Conservation (phyloP, 2,797 vertebrate genomes). For the Alfaro cultratus region DNA sequence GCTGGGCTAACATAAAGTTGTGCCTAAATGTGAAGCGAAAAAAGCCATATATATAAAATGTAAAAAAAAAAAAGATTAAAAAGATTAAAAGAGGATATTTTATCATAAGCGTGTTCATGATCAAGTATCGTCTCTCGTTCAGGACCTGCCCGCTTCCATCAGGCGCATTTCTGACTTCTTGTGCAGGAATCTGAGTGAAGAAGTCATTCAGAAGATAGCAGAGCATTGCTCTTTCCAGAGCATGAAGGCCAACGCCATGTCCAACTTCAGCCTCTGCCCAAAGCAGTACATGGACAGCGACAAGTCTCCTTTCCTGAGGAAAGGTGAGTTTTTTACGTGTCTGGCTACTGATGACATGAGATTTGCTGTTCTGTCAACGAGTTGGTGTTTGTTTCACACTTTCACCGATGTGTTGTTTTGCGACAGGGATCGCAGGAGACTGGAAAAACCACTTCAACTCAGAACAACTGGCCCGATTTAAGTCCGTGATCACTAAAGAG, state of each 20-base stretch:
- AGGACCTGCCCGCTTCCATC: conserved; percentile 81
- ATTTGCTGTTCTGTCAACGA: neutral
- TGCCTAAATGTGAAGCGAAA: neutral
- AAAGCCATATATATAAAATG: neutral
- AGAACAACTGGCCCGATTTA: conserved; percentile 58
- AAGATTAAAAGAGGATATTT: neutral
- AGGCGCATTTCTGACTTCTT: conserved; percentile 78
- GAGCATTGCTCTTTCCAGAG: conserved; percentile 77
- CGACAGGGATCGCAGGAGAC: conserved; percentile 65
- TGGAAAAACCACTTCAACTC: conserved; percentile 73
- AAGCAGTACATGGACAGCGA: conserved; percentile 76
- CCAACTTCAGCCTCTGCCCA: conserved; percentile 85
- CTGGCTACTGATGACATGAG: neutral
- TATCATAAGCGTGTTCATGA: neutral
- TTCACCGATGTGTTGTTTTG: conserved; percentile 31
- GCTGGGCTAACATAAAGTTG: neutral
- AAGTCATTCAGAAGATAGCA: conserved; percentile 75
- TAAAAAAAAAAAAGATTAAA: no score
- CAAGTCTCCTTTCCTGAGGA: conserved; percentile 84
- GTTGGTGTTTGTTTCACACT: neutral
- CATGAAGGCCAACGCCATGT: conserved; percentile 87
- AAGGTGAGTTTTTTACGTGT: conserved; percentile 73
- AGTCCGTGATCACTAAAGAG: conserved; percentile 55
- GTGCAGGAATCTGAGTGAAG: conserved; percentile 72
- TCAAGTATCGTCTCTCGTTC: neutral